Conservation (phyloP, 2,888 invertebrate genomes). For the Orthosia incerta region DNA sequence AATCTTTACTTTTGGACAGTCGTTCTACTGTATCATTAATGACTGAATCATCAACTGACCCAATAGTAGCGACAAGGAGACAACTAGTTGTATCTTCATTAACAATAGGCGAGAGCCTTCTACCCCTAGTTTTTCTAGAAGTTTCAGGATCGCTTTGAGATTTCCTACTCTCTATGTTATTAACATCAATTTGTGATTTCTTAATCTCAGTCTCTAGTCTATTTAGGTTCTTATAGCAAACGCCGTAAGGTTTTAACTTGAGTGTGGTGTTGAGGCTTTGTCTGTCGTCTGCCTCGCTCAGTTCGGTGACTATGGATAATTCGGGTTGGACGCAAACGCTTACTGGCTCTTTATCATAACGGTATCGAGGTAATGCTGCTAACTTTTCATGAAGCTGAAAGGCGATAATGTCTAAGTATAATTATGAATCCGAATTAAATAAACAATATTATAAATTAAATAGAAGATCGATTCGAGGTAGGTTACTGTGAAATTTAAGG, state of each 20-base stretch:
- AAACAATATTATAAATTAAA: too few species aligned
- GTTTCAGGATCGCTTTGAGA: constrained; percentile 72
- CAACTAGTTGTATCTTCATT: constrained; percentile 73
- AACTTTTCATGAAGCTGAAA: constrained; percentile 83
- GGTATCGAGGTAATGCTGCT: constrained; percentile 73
- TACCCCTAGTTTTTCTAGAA: constrained; percentile 33
- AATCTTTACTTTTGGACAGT: constrained; percentile 73
- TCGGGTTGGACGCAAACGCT: constrained; percentile 76
- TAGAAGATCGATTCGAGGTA: too few species aligned
- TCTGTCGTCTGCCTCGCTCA: constrained; percentile 75
- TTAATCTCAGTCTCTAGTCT: constrained; percentile 37
- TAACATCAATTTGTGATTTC: constrained; percentile 68
- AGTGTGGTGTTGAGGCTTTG: constrained; percentile 65
- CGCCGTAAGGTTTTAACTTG: constrained; percentile 69
- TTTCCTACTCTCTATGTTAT: constrained; percentile 44
- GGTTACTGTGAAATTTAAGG: too few species aligned
- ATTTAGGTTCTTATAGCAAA: constrained; percentile 62
- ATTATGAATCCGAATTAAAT: background rate
- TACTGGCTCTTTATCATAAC: constrained; percentile 74
- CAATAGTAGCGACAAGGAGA: constrained; percentile 76
- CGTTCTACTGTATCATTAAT: constrained; percentile 78
- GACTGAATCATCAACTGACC: constrained; percentile 75
- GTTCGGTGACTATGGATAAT: constrained; percentile 79
- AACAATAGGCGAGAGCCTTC: constrained; percentile 66
- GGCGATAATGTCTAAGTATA: background rate